Conservation (phyloP, 2,888 invertebrate species). For the Adela reaumurella region DNA sequence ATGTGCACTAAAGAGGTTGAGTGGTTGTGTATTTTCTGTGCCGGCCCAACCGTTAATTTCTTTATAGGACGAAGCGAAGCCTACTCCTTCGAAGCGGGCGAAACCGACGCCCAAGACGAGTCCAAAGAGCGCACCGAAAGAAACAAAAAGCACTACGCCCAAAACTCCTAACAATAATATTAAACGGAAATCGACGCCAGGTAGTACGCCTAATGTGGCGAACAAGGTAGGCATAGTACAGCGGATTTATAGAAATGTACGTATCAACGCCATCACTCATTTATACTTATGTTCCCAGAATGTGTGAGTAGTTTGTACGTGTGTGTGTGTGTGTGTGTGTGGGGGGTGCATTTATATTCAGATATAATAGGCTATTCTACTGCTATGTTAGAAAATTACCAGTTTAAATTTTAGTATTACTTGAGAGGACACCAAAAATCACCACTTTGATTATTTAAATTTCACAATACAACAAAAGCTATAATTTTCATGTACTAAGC, state of each 20-base stretch:
- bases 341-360: too few relatives aligned
- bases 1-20: too few relatives aligned
- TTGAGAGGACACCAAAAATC: too few relatives aligned
- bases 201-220: constrained; percentile 44
- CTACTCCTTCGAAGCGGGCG: constrained; percentile 4
- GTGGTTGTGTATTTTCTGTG: too few relatives aligned
- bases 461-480: too few relatives aligned
- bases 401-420: too few relatives aligned
- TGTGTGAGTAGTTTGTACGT: background rate
- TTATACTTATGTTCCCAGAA: background rate
- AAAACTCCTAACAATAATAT: constrained; percentile 19
- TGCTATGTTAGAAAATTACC: too few relatives aligned
- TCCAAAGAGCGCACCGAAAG: constrained; percentile 1
- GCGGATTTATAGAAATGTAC: constrained; percentile 59
- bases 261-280: constrained; percentile 37
- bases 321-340: constrained; percentile 5
- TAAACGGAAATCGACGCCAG: constrained; percentile 35
- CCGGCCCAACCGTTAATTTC: too few relatives aligned
- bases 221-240: constrained; percentile 58
- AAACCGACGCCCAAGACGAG: constrained; percentile 4
- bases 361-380: too few relatives aligned
- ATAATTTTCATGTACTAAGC: too few relatives aligned
- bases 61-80: background rate
- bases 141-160: constrained; percentile 22
- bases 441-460: too few relatives aligned